Evolutionary conservation across 1,140 invertebrate genomes (phyloP).

Genomic region (Hermatobates lingyangjiaoensis): DNA sequence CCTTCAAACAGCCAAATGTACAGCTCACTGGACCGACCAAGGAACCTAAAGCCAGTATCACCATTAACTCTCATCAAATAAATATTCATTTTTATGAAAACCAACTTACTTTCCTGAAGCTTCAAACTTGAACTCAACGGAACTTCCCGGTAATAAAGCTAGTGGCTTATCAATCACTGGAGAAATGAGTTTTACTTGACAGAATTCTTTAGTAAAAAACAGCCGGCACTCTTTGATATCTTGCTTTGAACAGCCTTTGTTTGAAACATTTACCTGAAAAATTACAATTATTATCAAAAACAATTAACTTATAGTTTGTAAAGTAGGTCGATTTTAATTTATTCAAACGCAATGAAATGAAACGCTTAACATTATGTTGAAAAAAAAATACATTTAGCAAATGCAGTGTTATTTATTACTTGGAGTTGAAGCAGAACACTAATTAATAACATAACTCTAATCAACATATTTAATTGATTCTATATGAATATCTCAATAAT

Average conservation of each 20-base stretch:
- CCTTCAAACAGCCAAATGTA: constrained; percentile 2
- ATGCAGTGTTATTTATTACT: no score
- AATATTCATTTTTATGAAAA: no score
- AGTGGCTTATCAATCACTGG: not conserved
- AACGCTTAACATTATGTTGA: no score
- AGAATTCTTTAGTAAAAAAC: not conserved
- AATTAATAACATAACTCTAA: no score
- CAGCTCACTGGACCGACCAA: not conserved
- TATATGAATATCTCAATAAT: no score
- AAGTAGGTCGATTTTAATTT: no score
- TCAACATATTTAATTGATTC: no score
- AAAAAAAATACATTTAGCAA: no score
- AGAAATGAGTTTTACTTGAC: not conserved
- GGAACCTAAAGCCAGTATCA: not conserved
- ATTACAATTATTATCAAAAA: not conserved
- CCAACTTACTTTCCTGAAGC: not conserved
- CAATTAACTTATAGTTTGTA: no score
- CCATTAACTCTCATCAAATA: no score
- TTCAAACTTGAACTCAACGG: not conserved
- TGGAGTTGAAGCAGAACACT: no score
- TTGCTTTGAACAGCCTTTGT: not conserved
- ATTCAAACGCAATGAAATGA: no score
- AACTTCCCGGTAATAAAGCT: not conserved
- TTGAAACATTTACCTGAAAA: not conserved
- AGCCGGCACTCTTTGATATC: not conserved